Evolutionary conservation across 2,888 invertebrate genomes (phyloP).

Genomic region (Cancer borealis): DNA sequence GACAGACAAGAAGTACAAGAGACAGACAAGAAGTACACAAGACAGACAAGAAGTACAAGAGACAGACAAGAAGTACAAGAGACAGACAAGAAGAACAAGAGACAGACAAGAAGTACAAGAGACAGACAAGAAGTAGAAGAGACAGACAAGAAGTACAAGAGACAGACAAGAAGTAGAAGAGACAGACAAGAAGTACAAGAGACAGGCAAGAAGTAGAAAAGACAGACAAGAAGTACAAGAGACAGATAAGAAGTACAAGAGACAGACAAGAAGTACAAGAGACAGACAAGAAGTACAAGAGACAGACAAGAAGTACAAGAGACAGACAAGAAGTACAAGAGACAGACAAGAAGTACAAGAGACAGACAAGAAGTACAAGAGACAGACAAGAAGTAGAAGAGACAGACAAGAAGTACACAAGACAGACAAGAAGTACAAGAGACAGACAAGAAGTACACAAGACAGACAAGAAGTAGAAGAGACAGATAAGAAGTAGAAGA

Average conservation of each 20-base stretch:
- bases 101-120: not conserved
- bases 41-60: not conserved
- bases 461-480: not conserved
- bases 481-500: no score
- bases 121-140: not conserved
- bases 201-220: no score
- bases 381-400: not conserved
- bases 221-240: no score
- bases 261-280: not conserved
- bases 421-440: no score
- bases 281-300: no score
- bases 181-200: not conserved
- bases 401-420: no score
- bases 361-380: not conserved
- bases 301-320: not conserved
- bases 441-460: not conserved
- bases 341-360: no score
- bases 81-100: no score
- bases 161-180: not conserved
- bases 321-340: not conserved
- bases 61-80: not conserved
- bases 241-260: not conserved
- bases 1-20: no score
- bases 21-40: no score
- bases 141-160: no score